Conservation (phyloP, 2,797 vertebrate genomes). For the Gymnoscopelus braueri region DNA sequence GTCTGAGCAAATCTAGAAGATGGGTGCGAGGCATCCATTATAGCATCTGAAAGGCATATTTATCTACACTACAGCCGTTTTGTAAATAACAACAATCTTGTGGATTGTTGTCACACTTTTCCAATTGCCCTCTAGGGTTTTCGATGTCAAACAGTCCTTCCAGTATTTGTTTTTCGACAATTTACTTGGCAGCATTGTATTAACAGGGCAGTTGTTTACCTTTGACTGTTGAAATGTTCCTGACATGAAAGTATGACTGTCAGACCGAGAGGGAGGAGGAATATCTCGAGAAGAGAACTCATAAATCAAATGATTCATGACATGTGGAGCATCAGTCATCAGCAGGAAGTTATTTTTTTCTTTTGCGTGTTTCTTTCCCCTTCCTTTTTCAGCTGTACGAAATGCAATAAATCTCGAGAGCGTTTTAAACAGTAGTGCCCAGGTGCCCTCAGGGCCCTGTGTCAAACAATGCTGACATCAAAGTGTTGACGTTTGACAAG, state of each 20-base stretch:
- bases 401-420: conserved; percentile 83
- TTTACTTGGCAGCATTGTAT: conserved; percentile 68
- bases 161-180: conserved; percentile 61
- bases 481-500: conserved; percentile 86
- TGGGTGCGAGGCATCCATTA: conserved; percentile 56
- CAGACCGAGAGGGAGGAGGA: conserved; percentile 65
- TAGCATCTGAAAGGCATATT: conserved; percentile 61
- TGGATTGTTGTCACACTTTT: conserved; percentile 67
- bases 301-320: conserved; percentile 82
- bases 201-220: conserved; percentile 77
- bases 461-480: conserved; percentile 81
- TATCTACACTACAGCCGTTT: conserved; percentile 62
- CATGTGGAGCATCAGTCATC: conserved; percentile 77
- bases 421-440: conserved; percentile 71
- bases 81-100: conserved; percentile 68
- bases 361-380: conserved; percentile 30
- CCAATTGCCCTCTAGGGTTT: conserved; percentile 64
- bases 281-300: conserved; percentile 32
- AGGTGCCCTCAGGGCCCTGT: conserved; percentile 74
- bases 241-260: conserved; percentile 74
- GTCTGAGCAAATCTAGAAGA: conserved; percentile 39
- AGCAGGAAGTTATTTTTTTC: conserved; percentile 58
- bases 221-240: conserved; percentile 74
- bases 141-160: conserved; percentile 57
- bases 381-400: conserved; percentile 58